Percentiles rank a stretch among this genome's conserved stretches.
These are phyloP conservation scores for Ochotona princeps DNA, from an alignment of 2,113 vertebrate species.

Conservation along the genomic window DNA sequence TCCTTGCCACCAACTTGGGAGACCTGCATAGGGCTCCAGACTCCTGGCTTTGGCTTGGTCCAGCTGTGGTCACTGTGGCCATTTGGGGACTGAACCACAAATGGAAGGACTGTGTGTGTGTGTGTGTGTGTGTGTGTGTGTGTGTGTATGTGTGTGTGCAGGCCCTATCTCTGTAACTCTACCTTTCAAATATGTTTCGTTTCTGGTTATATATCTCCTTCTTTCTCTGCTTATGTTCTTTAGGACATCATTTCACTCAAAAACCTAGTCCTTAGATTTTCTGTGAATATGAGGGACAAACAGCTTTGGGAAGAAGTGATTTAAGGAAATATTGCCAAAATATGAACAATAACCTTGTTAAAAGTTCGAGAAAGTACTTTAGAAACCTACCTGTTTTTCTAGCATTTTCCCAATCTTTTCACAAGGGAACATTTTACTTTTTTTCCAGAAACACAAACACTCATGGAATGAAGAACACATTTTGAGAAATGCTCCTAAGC, in stretches of 20 bases:
- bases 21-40: no score
- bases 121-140: no score
- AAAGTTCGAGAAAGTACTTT: neutral
- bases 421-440: slow-evolving; percentile 37
- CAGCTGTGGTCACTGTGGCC: no score
- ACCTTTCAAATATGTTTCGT: neutral
- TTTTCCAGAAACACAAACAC: slow-evolving; percentile 51
- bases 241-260: slow-evolving; percentile 25
- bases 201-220: neutral
- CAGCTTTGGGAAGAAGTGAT: neutral
- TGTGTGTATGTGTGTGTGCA: no score
- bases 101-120: no score
- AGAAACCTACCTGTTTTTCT: slow-evolving; percentile 32
- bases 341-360: neutral
- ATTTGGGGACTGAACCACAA: no score
- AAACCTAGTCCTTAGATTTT: neutral
- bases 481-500: slow-evolving; percentile 36
- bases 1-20: no score
- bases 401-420: slow-evolving; percentile 17
- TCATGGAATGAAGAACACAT: slow-evolving; percentile 30
- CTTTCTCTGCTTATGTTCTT: slow-evolving; percentile 29
- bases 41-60: no score
- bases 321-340: neutral
- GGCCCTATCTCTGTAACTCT: no score
- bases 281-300: neutral